Percentiles rank a stretch among this genome's conserved stretches.
Evolutionary conservation across 2,888 invertebrate species (phyloP).

Genomic region (Lithosia quadra): DNA sequence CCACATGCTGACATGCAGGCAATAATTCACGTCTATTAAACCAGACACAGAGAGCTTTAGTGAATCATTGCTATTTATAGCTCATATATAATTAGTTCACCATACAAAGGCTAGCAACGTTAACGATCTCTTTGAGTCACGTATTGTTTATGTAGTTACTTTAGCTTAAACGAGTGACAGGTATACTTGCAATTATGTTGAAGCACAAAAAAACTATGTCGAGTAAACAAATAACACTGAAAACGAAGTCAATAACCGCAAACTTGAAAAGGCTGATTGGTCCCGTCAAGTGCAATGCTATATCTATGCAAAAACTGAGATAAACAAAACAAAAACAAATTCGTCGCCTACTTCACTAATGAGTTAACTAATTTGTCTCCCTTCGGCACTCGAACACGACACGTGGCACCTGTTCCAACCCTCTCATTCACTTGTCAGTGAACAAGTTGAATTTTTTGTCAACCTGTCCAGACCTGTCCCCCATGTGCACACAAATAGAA

Average conservation of each 20-base stretch:
- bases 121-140: conserved; percentile 63
- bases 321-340: conserved; percentile 14
- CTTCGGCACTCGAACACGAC: conserved; percentile 29
- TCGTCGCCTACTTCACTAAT: conserved; percentile 21
- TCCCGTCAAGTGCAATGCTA: not conserved
- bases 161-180: conserved; percentile 31
- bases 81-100: conserved; percentile 72
- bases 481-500: conserved; percentile 63
- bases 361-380: conserved; percentile 21
- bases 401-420: conserved; percentile 49
- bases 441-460: conserved; percentile 58
- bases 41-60: conserved; percentile 68
- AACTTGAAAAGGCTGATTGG: not conserved
- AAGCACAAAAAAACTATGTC: not conserved
- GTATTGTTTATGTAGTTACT: conserved; percentile 62
- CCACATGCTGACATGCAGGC: conserved; percentile 60
- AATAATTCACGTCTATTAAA: conserved; percentile 64
- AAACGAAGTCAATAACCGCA: not conserved
- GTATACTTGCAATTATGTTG: not conserved
- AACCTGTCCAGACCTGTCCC: conserved; percentile 73
- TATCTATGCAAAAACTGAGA: conserved; percentile 2
- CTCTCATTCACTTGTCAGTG: conserved; percentile 49
- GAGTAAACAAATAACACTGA: not conserved
- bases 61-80: conserved; percentile 78
- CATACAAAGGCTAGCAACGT: conserved; percentile 69